Evolutionary conservation across 2,888 invertebrate species (phyloP).

Genomic region (Apeira syringaria): DNA sequence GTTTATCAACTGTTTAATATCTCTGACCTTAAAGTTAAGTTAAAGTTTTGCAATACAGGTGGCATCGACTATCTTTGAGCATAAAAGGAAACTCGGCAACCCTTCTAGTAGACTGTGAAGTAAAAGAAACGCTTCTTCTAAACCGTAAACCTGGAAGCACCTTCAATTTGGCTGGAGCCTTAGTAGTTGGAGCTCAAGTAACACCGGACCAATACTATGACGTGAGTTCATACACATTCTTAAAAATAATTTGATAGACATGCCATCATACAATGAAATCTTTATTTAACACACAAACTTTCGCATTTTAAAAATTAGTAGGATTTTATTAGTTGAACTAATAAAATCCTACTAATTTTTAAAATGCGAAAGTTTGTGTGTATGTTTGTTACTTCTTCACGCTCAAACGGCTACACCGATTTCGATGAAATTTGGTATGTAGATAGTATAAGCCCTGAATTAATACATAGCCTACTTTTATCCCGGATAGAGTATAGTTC

Average conservation of each 20-base stretch:
- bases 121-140: slow-evolving; percentile 84
- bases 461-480: too few relatives aligned
- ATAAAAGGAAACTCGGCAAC: slow-evolving; percentile 92
- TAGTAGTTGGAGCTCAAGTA: slow-evolving; percentile 90
- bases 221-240: slow-evolving; percentile 55
- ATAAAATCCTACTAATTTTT: too few relatives aligned
- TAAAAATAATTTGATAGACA: slow-evolving; percentile 24
- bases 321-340: too few relatives aligned
- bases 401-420: too few relatives aligned
- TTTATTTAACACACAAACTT: too few relatives aligned
- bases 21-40: not conserved
- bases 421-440: too few relatives aligned
- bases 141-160: slow-evolving; percentile 84
- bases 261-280: too few relatives aligned
- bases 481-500: too few relatives aligned
- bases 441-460: too few relatives aligned
- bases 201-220: slow-evolving; percentile 87
- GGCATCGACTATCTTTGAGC: slow-evolving; percentile 93
- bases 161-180: slow-evolving; percentile 88
- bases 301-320: too few relatives aligned
- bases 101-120: slow-evolving; percentile 89
- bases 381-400: too few relatives aligned
- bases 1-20: not conserved
- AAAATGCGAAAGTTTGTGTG: too few relatives aligned
- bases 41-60: slow-evolving; percentile 72